Evolutionary conservation across 2,888 invertebrate species (phyloP), one percentile per base, ranked within the genome.

Genomic region (Cepaea hortensis): DNA sequence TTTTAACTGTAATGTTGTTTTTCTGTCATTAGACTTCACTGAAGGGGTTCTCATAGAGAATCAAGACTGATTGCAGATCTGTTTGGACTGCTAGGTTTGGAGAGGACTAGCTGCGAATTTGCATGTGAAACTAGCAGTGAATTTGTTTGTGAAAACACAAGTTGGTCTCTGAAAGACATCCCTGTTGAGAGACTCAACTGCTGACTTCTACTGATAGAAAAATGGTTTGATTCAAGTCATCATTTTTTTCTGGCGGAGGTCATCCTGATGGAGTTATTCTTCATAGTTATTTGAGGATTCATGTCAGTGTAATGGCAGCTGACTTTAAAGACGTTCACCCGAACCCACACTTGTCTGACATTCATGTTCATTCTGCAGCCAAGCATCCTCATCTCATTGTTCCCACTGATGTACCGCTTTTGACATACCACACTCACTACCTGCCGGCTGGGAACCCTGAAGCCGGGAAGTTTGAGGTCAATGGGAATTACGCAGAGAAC

Each of bases 401-500:
- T 15, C 83, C 72, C 4, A 13, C 46, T 11, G 65, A 61, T 20
- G n/a, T 65, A 9, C 55, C 80, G 48, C 46, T 77, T 80, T 65
- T 80, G 81, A 68, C 48, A 72, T 85, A 50, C 50, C 85, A 61
- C 73, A 88, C 46, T 46, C 87, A 55, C 83, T 86, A 81, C 73
- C 86, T 68, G 65, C 85, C n/a, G 72, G 72, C 62, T 68, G 70
- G 68, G 11, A 80, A 84, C 18, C 83, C 83, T 3, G 87, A 70
- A 6, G 65, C 77, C 48, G 89, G 84, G 7, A 84, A 85, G 13
- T 88, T 81, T 72, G 89, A 89, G 68, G 89, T 89, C 62, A 89
- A 89, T 65, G 89, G 89, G 6, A 89, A 89, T 83, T 89, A 89
- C 50, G 68, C 76, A 13, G 77, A 77, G 68, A 84, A 81, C n/a